Evolutionary conservation across 2,797 vertebrate genomes (phyloP), one percentile per base, ranked within the genome.

Genomic region (Cygnus olor): DNA sequence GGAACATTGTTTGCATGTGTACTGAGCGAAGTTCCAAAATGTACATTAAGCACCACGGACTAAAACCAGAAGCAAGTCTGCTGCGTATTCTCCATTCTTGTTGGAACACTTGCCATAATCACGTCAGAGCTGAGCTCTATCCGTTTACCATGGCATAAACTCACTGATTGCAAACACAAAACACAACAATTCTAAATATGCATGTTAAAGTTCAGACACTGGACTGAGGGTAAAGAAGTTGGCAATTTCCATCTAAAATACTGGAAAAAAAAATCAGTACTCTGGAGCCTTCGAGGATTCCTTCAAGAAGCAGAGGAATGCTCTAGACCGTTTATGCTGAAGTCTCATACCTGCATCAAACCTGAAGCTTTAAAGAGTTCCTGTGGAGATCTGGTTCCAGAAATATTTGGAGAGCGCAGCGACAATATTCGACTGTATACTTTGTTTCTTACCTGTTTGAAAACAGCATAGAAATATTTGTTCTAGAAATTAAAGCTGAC

Each of bases 351-450:
- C 99, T 99, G 99, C 78, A 99, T 99, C 86, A 99, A 97, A 74
- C 99, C 99, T 3, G 99, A 99, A 11, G 99, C 98, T 97, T 98
- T 99, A 86, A 99, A 99, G 53, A 99, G 98, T 79, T 99, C 99
- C 97, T 99, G 99, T 0, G 99, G 99, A 7, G 99, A 99, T 85
- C 99, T 98, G 13, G 98, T 99, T 66, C 98, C 99, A 36, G 99
- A 98, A 80, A 99, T 98, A 96, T 98, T 98, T 92, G 99, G 98
- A 40, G 99, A 99, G 71, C 98, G 98, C 83, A 99, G 98, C 30
- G 99, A 98, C 95, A 99, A 88, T 96, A 99, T 98, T 85, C 98
- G 98, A 80, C 98, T 99, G 63, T 99, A 99, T 1, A 99, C 98
- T 96, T 99, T 99, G 96, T 99, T 99, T 97, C 99, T 98, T 80